phyloP scores from a whole-genome alignment of 2,888 invertebrate species.

The Oegoconia quadripuncta region DNA sequence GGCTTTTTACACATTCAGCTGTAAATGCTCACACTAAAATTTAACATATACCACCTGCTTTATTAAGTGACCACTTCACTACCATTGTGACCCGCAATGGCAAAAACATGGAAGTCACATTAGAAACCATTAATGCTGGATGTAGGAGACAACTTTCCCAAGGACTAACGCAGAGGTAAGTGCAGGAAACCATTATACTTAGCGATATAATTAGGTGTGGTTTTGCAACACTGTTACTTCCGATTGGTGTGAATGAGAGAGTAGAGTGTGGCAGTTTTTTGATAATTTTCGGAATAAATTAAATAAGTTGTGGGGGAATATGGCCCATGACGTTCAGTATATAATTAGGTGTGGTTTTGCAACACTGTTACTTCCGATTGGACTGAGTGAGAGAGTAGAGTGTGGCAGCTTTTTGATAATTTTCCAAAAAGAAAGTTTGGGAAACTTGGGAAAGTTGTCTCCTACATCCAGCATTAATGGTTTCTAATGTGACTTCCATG shows the following conservation, averaged over 20 bases:
- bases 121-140: constrained; percentile 19
- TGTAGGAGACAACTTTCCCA: constrained; percentile 23
- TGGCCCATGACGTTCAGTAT: too few species aligned
- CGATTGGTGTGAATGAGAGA: too few species aligned
- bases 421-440: too few species aligned
- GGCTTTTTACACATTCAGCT: not conserved
- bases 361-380: constrained; percentile 61
- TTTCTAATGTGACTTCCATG: constrained; percentile 44
- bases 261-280: constrained; percentile 36
- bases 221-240: constrained; percentile 61
- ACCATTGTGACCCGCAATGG: not conserved
- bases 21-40: constrained; percentile 1
- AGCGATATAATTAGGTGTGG: constrained; percentile 61
- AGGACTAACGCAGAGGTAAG: constrained; percentile 42
- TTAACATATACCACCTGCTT: constrained; percentile 4
- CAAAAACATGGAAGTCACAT: constrained; percentile 44
- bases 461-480: constrained; percentile 10
- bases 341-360: constrained; percentile 64
- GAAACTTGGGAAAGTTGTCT: constrained; percentile 29
- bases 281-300: not conserved
- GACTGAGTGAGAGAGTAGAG: too few species aligned
- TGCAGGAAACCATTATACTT: constrained; percentile 60
- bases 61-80: constrained; percentile 12
- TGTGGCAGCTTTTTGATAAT: constrained; percentile 22
- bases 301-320: too few species aligned